Base-by-base conservation (phyloP, 2,888 invertebrate genomes). In the Dryobota labecula region DNA sequence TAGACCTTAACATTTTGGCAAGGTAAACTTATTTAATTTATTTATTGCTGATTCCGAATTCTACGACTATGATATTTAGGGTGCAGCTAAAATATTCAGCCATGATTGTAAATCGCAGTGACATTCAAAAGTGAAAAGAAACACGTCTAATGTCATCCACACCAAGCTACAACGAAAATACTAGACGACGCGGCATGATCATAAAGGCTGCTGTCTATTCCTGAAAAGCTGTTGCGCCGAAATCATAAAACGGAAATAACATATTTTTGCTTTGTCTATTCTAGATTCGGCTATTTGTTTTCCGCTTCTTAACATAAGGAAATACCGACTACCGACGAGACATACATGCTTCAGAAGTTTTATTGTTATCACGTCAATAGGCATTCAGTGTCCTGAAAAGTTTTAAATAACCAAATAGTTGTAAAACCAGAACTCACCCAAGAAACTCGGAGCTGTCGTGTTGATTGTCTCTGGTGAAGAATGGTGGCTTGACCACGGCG, bases 371-470 rank as follows among this genome's bases (percentile, higher is more conserved):
- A 33, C 18, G 33, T 43, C 24, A 30, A 30, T n/a, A n/a, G 11
- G 11, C 11, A 20, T 27, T 60, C 41, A 41, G 41, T 33, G 33
- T 33, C 33, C 11, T 61, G 41, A 62, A 62, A 65, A 38, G 8
- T 24, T 1, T 13, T 15, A 65, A 43, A 64, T 33, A 43, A 15
- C 20, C 7, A 47, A 66, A 66, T 47, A 7, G n/a, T 30, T 38
- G 13, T 49, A 18, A 53, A 45, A 41, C 24, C 20, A 56, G 6
- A 53, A 84, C 92, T 93, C 96, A 98, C 92, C 98, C 97, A 69
- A 98, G 94, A 93, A 98, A 98, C 93, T 98, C 98, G 0, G 98
- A 98, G 92, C 98, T 98, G 87, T 98, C 98, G 88, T 99, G 98
- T 87, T 99, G 98, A 78, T 97, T 96, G 24, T 98, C 97, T 9